These are phyloP conservation scores for Amblyjoppa proteus DNA, from an alignment of 2,888 invertebrate species.

Conservation along the genomic window DNA sequence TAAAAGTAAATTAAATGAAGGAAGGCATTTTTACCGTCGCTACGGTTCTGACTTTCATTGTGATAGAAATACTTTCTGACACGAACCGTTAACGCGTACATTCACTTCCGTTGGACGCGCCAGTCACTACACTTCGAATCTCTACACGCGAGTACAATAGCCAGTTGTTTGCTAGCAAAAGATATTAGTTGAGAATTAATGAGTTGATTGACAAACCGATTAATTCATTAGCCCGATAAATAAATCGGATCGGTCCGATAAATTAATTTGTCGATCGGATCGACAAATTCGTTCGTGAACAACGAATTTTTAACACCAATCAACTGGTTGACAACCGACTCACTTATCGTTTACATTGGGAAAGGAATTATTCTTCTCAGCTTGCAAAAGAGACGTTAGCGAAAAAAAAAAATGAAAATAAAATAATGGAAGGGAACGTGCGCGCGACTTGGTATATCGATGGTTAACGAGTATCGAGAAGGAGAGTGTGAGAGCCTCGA, in stretches of 20 bases:
- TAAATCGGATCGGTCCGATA: too few species aligned
- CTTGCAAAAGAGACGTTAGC: conserved; percentile 1
- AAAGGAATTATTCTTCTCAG: background rate
- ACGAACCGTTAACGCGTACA: conserved; percentile 31
- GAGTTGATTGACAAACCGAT: too few species aligned
- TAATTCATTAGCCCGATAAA: too few species aligned
- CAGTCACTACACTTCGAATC: too few species aligned
- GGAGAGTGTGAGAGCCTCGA: conserved; percentile 31
- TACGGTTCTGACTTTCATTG: background rate
- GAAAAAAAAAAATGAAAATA: conserved; percentile 17
- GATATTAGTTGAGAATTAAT: too few species aligned
- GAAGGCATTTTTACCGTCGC: background rate
- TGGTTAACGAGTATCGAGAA: conserved; percentile 23
- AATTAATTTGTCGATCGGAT: background rate
- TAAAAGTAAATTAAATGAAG: conserved; percentile 5
- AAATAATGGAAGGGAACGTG: background rate
- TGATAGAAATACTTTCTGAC: conserved; percentile 11
- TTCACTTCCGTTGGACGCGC: conserved; percentile 37
- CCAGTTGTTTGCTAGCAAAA: too few species aligned
- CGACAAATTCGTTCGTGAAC: background rate
- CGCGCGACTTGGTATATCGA: background rate
- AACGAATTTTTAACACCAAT: background rate
- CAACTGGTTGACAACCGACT: background rate
- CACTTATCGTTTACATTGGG: background rate
- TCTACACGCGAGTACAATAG: too few species aligned